These are phyloP conservation scores for Gracilinanus agilis DNA, from an alignment of 2,113 vertebrate species.

Conservation along the genomic window DNA sequence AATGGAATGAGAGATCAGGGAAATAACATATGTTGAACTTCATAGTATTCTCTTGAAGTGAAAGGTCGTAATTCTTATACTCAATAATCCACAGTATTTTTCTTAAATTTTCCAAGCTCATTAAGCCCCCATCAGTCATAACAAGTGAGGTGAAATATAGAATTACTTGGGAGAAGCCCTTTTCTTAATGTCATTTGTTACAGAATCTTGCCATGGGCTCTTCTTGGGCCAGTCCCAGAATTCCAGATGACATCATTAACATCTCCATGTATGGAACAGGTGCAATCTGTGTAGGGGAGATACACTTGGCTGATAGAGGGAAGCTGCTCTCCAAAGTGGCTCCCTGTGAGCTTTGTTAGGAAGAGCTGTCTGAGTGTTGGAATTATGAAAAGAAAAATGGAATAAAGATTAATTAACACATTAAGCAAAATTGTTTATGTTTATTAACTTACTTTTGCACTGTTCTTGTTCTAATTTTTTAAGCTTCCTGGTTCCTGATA, in stretches of 20 bases:
- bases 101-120: constrained; percentile 44
- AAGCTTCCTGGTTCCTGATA: constrained; percentile 8
- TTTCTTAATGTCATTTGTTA: constrained; percentile 58
- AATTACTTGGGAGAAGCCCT: constrained; percentile 31
- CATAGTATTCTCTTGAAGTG: constrained; percentile 49
- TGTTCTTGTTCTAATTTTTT: background rate
- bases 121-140: constrained; percentile 62
- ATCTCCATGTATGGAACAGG: constrained; percentile 36
- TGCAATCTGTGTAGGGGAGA: constrained; percentile 41
- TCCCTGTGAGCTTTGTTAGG: constrained; percentile 29
- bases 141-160: constrained; percentile 50
- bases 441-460: background rate
- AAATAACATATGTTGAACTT: constrained; percentile 52
- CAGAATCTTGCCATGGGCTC: background rate
- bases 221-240: background rate
- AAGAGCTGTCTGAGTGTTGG: constrained; percentile 44
- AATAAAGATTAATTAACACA: constrained; percentile 63
- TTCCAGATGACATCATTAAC: constrained; percentile 8
- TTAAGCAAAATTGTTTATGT: constrained; percentile 21
- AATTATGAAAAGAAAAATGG: constrained; percentile 66
- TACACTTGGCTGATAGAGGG: constrained; percentile 49
- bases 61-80: constrained; percentile 58
- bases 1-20: constrained; percentile 61
- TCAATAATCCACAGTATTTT: constrained; percentile 57
- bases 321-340: background rate